Evolutionary conservation across 1,140 invertebrate species (phyloP), one percentile per base, ranked within the genome.

Genomic region (Drosophila miranda): DNA sequence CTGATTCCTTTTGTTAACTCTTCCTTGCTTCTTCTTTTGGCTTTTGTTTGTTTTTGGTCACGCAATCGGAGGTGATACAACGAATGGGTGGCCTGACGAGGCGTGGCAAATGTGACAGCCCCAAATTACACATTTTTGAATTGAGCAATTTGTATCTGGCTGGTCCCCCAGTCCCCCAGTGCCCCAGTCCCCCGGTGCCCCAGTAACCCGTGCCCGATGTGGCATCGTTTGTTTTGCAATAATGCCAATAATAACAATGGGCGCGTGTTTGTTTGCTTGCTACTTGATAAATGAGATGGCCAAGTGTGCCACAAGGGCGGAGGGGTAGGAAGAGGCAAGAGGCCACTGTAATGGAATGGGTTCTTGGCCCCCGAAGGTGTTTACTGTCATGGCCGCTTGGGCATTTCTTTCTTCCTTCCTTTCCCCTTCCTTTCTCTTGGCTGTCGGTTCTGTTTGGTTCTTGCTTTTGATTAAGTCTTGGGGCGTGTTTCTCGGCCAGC

Each of bases 241-340:
- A 83, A 78, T 83, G 61, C 58, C 79, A 83, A 83, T 83, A 83
- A 83, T 79, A 84, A 78, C 58, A 79, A 84, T 78, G 80, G 71
- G 64, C 62, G 71, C 79, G 71, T 59, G 59, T 75, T 67, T 83
- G 79, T 75, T 78, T 78, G 71, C 52, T 72, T 56, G 71, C 79
- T 71, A 75, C 64, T 84, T 83, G 80, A 83, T 83, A 83, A 83
- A 83, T 83, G 80, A 83, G 66, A 72, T 56, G 71, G 52, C 69
- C 69, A 58, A 68, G 53, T 57, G 59, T 55, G 58, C 38, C 28
- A 48, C 6, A 23, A 19, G 60, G 51, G 49, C n/a, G n/a, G 34
- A 51, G 16, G 9, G 9, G 16, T 0, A 3, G 0, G 19, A 34
- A n/a, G 19, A 19, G 6, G 19, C 1, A 34, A 26, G 52, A 23